Evolutionary conservation across 2,888 invertebrate species (phyloP), one percentile per base, ranked within the genome.

Genomic region (Catocala nupta): DNA sequence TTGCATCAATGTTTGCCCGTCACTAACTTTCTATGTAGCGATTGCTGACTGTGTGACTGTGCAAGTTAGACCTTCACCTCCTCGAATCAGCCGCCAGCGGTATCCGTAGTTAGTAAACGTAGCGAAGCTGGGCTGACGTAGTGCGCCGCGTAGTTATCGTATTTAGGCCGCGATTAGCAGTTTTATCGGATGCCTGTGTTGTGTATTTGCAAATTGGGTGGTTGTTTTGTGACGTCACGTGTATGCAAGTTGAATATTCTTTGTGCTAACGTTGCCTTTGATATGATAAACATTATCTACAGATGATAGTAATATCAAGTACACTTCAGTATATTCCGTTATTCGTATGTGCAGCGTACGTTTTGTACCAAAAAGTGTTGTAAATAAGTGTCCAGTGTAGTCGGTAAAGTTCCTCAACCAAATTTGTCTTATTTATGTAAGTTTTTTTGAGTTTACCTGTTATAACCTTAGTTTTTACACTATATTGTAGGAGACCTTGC

Each of bases 211-310:
- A 68, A 81, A 79, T 81, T 81, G 79, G 82, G 80, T 87, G 82
- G 74, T 85, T 87, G 86, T 87, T 85, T 81, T 83, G 82, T 92
- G 91, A 90, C 91, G 91, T 92, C 89, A 90, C 72, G 71, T 83
- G 83, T 82, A 79, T 87, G 78, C 80, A 81, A 85, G 84, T 83
- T 83, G 79, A 83, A 87, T 83, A 88, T 85, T 88, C 87, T 89
- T 88, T 84, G 86, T 84, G 83, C 83, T 87, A 82, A 84, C 84
- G 80, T 83, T 74, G 76, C 81, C 70, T 75, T 68, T 83, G 89
- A 88, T 90, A 90, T 89, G 92, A 92, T 91, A 92, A 89, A 88
- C 81, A 84, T 76, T 90, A 92, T 92, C 92, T 86, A 68, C 78
- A 81, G 78, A 81, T 85, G 83, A 82, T 90, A 90, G 76, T 80